Base-by-base conservation (phyloP, 2,797 vertebrate genomes). In the Epinephelus coioides region DNA sequence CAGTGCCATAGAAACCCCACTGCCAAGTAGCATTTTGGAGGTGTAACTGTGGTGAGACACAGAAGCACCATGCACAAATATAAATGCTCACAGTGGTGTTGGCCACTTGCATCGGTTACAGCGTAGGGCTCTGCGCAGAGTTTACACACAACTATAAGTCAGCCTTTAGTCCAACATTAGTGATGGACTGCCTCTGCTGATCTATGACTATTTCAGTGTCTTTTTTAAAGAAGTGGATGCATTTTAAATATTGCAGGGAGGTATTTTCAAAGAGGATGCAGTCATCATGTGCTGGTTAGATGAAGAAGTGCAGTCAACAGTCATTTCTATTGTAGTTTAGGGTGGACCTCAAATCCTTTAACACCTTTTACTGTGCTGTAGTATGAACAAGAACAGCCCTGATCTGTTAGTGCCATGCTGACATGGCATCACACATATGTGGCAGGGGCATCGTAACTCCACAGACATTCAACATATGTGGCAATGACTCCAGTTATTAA, bases 401-500 rank as follows among this genome's bases (percentile, higher is more conserved):
- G 43, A 61, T 59, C 49, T 43, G 30, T 43, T 21, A 51, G 3
- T 46, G 38, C 38, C 14, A 49, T 51, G 71, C 43, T 34, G 67
- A 57, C 63, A 47, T 50, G 46, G 38, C 27, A 66, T 69, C 65
- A 44, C 3, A 46, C 62, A 54, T 74, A 66, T 74, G 47, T 50
- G 59, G 34, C 68, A 14, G 62, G 5, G 23, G 34, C n/a, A 38
- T 47, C 23, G 13, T 54, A 27, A 76, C 38, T 34, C 34, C 54
- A 61, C 44, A 64, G 27, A 44, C 21, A 63, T 63, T 44, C 47
- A 63, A 49, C 21, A 60, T 30, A 64, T 40, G 25, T 30, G 14
- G 49, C 21, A 57, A 72, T 69, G 5, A 69, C 72, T 72, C 46
- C 14, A 27, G 54, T 51, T 73, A 78, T 69, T 72, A 30, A 64